phyloP scores from a whole-genome alignment of 2,113 vertebrate genomes.

The Hoplias malabaricus region DNA sequence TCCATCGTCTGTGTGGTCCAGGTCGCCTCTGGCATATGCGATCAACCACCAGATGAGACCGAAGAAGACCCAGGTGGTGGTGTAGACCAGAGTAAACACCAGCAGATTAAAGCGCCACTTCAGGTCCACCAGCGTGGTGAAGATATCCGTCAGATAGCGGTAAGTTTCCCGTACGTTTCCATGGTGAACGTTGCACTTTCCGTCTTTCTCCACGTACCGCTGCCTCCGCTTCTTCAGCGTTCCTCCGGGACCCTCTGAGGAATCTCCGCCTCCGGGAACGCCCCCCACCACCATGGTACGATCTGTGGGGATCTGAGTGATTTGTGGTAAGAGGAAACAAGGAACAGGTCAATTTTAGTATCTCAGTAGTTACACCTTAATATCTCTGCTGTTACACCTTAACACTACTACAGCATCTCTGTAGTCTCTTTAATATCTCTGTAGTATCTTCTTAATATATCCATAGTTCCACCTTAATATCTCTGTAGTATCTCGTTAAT shows the following conservation, averaged over 20 bases:
- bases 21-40: constrained; percentile 82
- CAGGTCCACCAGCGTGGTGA: constrained; percentile 86
- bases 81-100: constrained; percentile 85
- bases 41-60: constrained; percentile 88
- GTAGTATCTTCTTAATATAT: no score
- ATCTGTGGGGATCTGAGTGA: constrained; percentile 54
- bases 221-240: constrained; percentile 67
- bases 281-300: constrained; percentile 51
- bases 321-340: not conserved
- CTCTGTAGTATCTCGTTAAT: no score
- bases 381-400: no score
- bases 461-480: no score
- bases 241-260: not conserved
- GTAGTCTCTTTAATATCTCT: no score
- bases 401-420: no score
- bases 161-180: constrained; percentile 83
- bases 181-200: constrained; percentile 84
- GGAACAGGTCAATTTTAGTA: not conserved
- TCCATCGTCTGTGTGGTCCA: constrained; percentile 79
- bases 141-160: constrained; percentile 86
- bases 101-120: constrained; percentile 85
- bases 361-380: no score
- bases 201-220: constrained; percentile 85
- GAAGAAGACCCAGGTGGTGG: constrained; percentile 86
- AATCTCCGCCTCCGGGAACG: not conserved